Percentiles rank a stretch among this genome's conserved stretches.
Evolutionary conservation across 2,113 vertebrate genomes (phyloP).

Genomic region (Stictonetta naevosa): DNA sequence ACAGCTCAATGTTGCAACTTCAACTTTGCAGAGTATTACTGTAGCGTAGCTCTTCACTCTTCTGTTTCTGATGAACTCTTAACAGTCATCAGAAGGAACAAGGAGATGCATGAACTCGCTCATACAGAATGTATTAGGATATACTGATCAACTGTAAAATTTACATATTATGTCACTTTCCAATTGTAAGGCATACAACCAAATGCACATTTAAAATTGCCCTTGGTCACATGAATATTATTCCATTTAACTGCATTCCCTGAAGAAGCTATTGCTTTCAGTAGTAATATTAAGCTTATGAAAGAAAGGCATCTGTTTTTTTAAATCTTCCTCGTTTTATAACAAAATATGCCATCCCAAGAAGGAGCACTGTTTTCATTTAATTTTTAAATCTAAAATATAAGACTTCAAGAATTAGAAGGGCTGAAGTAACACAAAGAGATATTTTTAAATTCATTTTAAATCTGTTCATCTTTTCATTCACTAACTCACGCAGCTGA

Average conservation of each 20-base stretch:
- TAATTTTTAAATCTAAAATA: constrained; percentile 14
- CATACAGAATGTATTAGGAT: not conserved
- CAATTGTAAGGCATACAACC: not conserved
- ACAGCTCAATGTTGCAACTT: not conserved
- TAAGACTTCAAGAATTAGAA: constrained; percentile 11
- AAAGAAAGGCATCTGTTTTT: not conserved
- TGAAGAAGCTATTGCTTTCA: constrained; percentile 9
- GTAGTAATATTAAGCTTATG: not conserved
- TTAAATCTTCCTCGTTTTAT: not conserved
- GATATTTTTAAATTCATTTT: constrained; percentile 29
- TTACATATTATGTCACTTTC: not conserved
- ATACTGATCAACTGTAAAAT: not conserved
- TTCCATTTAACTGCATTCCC: not conserved
- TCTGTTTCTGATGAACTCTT: not conserved
- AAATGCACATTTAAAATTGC: not conserved
- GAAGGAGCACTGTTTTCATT: not conserved
- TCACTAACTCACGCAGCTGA: not conserved
- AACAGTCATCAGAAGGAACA: not conserved
- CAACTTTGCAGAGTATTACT: not conserved
- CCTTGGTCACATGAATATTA: not conserved
- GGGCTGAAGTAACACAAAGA: not conserved
- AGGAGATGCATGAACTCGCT: not conserved
- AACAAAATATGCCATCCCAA: not conserved
- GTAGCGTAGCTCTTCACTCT: not conserved
- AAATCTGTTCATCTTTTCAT: constrained; percentile 14